Evolutionary conservation across 2,797 vertebrate species (phyloP), one percentile per base, ranked within the genome.

Genomic region (Acridotheres tristis): DNA sequence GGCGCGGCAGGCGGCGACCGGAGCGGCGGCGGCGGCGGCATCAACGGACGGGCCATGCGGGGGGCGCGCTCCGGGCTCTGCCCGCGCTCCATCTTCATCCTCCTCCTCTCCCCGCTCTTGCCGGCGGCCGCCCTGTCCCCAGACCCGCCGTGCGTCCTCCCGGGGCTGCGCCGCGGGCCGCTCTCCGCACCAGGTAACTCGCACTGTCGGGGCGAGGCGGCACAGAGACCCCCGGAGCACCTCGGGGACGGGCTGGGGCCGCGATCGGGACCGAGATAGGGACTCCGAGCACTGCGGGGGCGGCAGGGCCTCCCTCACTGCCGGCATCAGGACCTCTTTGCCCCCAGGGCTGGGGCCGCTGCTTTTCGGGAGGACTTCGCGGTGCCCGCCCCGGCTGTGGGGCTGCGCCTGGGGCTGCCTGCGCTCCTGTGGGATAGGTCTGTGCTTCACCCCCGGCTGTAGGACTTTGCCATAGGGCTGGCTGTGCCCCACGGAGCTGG

Each of bases 1-100:
- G 36, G 36, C 71, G 77, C 32, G 57, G 87, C 68, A 47, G 69
- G 81, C 50, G 62, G 84, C 8, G 74, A 71, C 11, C 58, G 85
- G 65, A 69, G 91, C 48, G 54, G 54, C 20, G 54, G 79, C 85
- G 73, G 61, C 72, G 18, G 61, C 62, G 11, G 71, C 51, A 8
- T 48, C 62, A 48, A 73, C 59, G 84, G 61, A 50, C 47, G 72
- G 82, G 89, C 78, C 78, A 91, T 91, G 86, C 30, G 69, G 73
- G 51, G 38, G 53, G 76, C 62, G 72, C 55, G 85, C 85, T 88
- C 47, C 72, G 91, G 77, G 80, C 85, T 95, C 62, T 91, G 85
- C 73, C 75, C 85, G 85, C 53, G 85, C 67, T 66, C 71, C 86
- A 47, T 50, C 86, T 11, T 38, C 74, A 27, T 40, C 25, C 25